Evolutionary conservation across 1,140 invertebrate species (phyloP).

Genomic region (Chelonus insularis): DNA sequence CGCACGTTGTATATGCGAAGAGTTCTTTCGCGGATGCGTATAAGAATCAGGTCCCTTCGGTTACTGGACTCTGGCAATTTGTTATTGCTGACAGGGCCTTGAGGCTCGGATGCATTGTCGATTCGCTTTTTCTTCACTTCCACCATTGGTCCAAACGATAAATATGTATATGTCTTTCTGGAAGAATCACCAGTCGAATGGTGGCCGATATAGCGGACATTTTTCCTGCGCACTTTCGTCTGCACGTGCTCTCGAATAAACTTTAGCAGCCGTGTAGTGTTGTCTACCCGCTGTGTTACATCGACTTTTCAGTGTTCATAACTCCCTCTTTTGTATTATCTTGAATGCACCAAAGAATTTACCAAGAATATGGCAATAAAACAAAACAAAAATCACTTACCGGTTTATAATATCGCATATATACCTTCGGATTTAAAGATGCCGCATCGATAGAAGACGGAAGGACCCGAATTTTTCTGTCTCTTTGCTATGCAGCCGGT

Average conservation of each 20-base stretch:
- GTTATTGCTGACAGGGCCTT: conserved; percentile 53
- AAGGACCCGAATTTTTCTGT: neutral
- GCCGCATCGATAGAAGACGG: conserved; percentile 4
- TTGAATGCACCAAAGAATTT: too few species aligned
- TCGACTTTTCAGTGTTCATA: neutral
- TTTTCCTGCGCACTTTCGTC: neutral
- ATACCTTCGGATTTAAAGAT: neutral
- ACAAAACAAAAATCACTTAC: neutral
- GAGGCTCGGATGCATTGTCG: conserved; percentile 28
- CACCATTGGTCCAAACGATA: conserved; percentile 31
- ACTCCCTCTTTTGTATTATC: neutral
- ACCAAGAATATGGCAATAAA: too few species aligned
- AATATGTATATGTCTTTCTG: conserved; percentile 31
- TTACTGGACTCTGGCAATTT: conserved; percentile 53
- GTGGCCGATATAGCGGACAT: neutral
- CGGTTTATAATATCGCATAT: conserved; percentile 6
- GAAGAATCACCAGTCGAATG: neutral
- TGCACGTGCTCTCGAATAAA: neutral
- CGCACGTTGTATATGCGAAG: neutral
- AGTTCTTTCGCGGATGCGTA: too few species aligned
- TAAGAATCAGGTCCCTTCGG: too few species aligned
- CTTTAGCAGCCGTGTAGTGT: neutral
- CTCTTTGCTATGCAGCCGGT: neutral
- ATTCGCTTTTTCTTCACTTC: conserved; percentile 39
- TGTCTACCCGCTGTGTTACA: neutral